A percentile compares a stretch with the other conserved stretches of the same genome.
phyloP scores from a whole-genome alignment of 2,797 vertebrate species.

The Hapalemur alaotrensis region DNA sequence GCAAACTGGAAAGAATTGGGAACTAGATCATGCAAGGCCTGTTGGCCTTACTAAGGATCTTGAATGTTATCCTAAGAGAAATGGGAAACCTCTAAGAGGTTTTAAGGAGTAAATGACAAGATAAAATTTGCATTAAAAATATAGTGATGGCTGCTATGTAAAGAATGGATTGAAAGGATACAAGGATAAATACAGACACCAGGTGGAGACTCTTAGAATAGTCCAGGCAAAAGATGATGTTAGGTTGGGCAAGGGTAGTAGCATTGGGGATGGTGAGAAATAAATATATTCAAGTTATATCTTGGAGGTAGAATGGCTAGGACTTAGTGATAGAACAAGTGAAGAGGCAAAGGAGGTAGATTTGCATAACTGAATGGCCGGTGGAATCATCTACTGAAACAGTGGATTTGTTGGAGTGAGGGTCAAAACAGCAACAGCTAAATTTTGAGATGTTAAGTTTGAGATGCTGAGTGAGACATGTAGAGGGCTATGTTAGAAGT shows the following conservation, averaged over 20 bases:
- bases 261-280: neutral
- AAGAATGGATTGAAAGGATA: neutral
- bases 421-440: neutral
- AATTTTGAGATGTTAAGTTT: neutral
- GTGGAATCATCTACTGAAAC: neutral
- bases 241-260: neutral
- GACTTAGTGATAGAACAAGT: neutral
- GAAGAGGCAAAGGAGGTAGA: neutral
- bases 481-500: neutral
- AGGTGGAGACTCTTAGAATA: neutral
- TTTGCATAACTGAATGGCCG: neutral
- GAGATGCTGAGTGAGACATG: neutral
- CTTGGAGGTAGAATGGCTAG: neutral
- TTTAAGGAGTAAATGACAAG: conserved; percentile 20
- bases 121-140: neutral
- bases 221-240: neutral
- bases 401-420: neutral
- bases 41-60: neutral
- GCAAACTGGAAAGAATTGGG: neutral
- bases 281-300: neutral
- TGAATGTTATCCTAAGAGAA: neutral
- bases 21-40: neutral
- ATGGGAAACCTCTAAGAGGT: neutral
- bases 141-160: neutral
- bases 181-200: neutral